phyloP scores from a whole-genome alignment of 2,113 vertebrate genomes.

The Empidonax traillii region DNA sequence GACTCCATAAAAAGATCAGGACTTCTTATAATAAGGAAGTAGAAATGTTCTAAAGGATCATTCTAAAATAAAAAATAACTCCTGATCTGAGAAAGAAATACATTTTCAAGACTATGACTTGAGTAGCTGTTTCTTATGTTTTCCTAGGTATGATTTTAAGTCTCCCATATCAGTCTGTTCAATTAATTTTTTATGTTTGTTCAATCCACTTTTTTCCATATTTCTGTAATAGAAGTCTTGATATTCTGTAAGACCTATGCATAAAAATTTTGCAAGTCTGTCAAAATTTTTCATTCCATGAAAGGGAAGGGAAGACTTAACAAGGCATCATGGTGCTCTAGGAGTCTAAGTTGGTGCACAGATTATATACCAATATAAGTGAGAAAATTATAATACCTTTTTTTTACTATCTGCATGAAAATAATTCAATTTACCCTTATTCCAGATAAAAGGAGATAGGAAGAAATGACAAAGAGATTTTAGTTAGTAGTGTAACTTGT shows the following conservation, averaged over 20 bases:
- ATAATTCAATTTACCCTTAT: not conserved
- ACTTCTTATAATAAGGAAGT: not conserved
- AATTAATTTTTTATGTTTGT: not conserved
- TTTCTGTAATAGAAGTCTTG: not conserved
- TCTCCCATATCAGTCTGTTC: not conserved
- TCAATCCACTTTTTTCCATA: not conserved
- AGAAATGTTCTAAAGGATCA: not conserved
- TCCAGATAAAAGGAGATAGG: not conserved
- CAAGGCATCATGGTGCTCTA: not conserved
- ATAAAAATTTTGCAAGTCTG: not conserved
- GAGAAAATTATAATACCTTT: not conserved
- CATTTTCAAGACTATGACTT: not conserved
- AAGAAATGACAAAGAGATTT: not conserved
- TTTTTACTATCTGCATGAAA: not conserved
- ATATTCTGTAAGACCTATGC: not conserved
- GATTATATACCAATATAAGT: not conserved
- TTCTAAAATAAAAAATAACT: not conserved
- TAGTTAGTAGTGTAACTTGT: not conserved
- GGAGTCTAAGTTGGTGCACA: not conserved
- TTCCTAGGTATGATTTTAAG: not conserved
- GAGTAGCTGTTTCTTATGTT: not conserved
- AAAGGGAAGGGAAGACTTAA: not conserved
- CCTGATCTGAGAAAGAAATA: not conserved
- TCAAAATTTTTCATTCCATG: not conserved
- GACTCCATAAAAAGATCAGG: not conserved